These are phyloP conservation scores for Coptodon bakossiorum DNA, from an alignment of 2,113 vertebrate genomes.

Conservation along the genomic window DNA sequence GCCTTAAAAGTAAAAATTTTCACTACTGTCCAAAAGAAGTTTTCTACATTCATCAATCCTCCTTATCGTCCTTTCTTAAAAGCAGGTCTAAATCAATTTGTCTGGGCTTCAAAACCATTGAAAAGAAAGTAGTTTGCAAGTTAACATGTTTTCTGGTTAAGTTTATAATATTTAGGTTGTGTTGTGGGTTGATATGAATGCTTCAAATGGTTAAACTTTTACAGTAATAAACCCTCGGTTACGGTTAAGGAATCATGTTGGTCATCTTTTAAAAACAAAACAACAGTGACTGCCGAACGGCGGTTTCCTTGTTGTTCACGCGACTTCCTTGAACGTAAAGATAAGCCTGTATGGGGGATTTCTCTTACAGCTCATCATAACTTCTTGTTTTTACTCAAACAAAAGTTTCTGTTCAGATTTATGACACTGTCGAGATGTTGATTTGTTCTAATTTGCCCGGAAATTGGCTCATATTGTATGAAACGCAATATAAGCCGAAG, in stretches of 20 bases:
- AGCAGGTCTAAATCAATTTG: neutral
- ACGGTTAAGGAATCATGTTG: neutral
- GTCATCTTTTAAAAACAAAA: neutral
- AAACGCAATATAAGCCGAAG: neutral
- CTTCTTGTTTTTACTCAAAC: neutral
- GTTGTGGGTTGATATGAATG: fast-evolving
- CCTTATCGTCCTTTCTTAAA: neutral
- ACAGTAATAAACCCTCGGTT: neutral
- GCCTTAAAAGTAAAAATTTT: neutral
- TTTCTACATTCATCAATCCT: neutral
- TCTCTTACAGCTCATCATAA: neutral
- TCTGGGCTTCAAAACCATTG: neutral
- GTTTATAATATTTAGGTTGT: neutral
- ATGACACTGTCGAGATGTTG: neutral
- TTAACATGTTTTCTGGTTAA: neutral
- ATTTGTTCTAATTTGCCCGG: neutral
- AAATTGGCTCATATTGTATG: neutral
- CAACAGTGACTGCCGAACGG: neutral
- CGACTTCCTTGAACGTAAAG: neutral
- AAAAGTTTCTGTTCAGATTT: neutral
- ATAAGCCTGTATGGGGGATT: neutral
- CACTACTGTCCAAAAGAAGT: neutral
- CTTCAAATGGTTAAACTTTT: neutral
- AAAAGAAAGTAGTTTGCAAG: neutral
- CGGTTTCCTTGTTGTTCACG: neutral